phyloP scores from a whole-genome alignment of 2,113 vertebrate genomes.

The Pteruthius melanotis region DNA sequence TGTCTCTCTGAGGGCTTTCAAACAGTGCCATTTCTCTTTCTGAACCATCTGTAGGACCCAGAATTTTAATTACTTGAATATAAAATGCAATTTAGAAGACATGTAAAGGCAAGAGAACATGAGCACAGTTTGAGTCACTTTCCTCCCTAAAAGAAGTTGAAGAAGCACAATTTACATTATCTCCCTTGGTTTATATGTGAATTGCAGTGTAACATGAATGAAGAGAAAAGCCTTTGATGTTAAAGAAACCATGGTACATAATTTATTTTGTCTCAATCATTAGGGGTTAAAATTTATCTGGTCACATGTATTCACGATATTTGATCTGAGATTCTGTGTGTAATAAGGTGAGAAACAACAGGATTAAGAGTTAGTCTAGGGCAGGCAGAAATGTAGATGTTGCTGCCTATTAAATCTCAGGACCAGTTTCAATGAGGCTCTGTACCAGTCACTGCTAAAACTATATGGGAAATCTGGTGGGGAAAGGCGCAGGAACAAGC shows the following conservation, averaged over 20 bases:
- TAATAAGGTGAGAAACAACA: neutral
- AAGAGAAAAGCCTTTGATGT: neutral
- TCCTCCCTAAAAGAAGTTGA: neutral
- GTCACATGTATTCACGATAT: neutral
- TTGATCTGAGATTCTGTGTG: neutral
- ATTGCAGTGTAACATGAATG: neutral
- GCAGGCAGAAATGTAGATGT: neutral
- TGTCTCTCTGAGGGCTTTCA: neutral
- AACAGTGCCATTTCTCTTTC: neutral
- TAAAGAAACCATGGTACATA: neutral
- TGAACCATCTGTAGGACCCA: neutral
- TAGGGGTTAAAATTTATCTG: neutral
- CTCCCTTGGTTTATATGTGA: neutral
- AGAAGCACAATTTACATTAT: neutral
- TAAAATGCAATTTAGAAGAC: neutral
- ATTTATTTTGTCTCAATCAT: neutral
- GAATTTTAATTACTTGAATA: conserved; percentile 14
- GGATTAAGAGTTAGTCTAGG: neutral
- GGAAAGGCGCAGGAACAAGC: neutral
- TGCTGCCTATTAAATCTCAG: neutral
- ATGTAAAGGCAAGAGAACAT: neutral
- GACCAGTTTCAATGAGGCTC: neutral
- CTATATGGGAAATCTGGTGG: neutral
- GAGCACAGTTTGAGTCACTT: neutral
- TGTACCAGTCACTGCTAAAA: neutral